Evolutionary conservation across 1,140 invertebrate species (phyloP).

Genomic region (Saccostrea glomerata): DNA sequence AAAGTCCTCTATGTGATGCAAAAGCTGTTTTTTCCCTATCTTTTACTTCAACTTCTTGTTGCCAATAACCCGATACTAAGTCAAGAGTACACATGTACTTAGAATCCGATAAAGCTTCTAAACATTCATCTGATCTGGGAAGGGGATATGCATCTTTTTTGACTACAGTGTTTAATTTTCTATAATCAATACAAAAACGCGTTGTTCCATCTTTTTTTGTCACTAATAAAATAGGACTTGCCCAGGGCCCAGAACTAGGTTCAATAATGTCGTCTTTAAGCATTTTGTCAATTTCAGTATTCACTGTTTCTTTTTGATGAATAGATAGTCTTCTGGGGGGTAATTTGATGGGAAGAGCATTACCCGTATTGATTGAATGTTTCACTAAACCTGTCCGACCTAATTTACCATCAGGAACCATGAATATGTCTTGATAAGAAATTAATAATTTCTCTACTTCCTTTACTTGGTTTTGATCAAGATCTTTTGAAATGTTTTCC

Average conservation of each 20-base stretch:
- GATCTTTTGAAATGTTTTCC: too few relatives aligned
- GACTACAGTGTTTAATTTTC: slow-evolving; percentile 52
- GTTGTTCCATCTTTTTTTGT: slow-evolving; percentile 78
- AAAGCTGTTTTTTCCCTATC: slow-evolving; percentile 35
- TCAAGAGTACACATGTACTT: slow-evolving; percentile 26
- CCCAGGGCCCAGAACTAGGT: slow-evolving; percentile 77
- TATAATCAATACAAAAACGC: slow-evolving; percentile 80
- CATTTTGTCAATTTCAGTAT: slow-evolving; percentile 59
- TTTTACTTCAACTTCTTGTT: slow-evolving; percentile 1
- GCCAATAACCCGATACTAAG: neutral
- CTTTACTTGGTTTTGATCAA: too few relatives aligned
- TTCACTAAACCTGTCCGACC: neutral
- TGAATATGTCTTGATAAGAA: slow-evolving; percentile 35
- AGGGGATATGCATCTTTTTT: slow-evolving; percentile 47
- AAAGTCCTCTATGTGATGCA: slow-evolving; percentile 1
- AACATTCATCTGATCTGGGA: slow-evolving; percentile 24
- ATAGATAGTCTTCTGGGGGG: slow-evolving; percentile 17
- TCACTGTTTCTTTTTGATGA: slow-evolving; percentile 6
- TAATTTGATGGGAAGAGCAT: slow-evolving; percentile 18
- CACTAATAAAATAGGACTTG: slow-evolving; percentile 79
- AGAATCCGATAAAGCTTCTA: neutral
- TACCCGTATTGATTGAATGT: slow-evolving; percentile 32
- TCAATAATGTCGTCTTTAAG: slow-evolving; percentile 73
- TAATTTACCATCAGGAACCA: slow-evolving; percentile 10
- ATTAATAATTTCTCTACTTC: too few relatives aligned